A percentile compares a stretch with the other conserved stretches of the same genome.
Evolutionary conservation across 1,140 invertebrate species (phyloP).

Genomic region (Lamellibrachia luymesi): DNA sequence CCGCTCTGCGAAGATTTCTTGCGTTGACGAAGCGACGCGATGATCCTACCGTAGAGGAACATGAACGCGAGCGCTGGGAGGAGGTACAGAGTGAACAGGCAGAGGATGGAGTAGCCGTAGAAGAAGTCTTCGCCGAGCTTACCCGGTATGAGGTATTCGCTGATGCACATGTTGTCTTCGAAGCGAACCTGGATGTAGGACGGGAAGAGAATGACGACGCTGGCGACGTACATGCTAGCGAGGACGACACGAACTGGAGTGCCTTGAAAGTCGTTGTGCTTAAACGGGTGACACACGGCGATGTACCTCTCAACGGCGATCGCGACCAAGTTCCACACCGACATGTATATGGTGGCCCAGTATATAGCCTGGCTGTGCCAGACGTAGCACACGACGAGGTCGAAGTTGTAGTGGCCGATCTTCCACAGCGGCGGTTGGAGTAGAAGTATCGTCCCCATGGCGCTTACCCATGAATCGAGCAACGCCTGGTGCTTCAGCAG

Average conservation of each 20-base stretch:
- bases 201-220: background rate
- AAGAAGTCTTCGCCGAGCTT: slow-evolving; percentile 8
- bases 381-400: slow-evolving; percentile 15
- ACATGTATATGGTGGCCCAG: slow-evolving; percentile 12
- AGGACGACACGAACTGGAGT: background rate
- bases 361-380: slow-evolving; percentile 23
- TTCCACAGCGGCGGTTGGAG: slow-evolving; percentile 14
- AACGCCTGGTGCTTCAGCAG: slow-evolving; percentile 17
- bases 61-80: slow-evolving; percentile 11
- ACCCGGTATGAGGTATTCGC: background rate
- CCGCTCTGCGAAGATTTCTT: background rate
- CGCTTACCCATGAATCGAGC: slow-evolving; percentile 16
- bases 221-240: slow-evolving; percentile 6
- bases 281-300: slow-evolving; percentile 16
- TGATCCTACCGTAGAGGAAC: background rate
- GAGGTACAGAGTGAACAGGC: slow-evolving; percentile 6
- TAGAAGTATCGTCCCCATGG: slow-evolving; percentile 14
- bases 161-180: background rate
- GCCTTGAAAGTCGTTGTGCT: slow-evolving; percentile 10
- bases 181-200: background rate
- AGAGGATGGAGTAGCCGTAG: slow-evolving; percentile 14
- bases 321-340: slow-evolving; percentile 13
- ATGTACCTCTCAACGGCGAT: slow-evolving; percentile 18
- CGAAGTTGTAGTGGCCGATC: background rate
- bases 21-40: background rate